These are phyloP conservation scores for Spermophilus dauricus DNA, from an alignment of 2,113 vertebrate genomes.

Conservation along the genomic window DNA sequence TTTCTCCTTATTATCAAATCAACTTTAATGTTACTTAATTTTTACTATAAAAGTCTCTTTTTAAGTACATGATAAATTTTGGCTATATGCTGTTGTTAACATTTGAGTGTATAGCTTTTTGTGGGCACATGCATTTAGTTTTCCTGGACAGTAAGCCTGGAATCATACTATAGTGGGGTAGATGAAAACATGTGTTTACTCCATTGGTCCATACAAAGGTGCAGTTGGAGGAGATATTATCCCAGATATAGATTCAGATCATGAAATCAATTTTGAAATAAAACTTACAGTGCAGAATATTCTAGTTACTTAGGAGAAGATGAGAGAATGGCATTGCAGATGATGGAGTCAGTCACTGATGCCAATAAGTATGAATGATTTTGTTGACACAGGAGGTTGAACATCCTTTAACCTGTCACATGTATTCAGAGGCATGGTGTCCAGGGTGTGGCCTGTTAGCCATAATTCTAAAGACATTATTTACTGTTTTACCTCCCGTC, in stretches of 20 bases:
- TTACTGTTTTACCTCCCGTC: background rate
- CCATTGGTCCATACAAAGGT: background rate
- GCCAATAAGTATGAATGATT: background rate
- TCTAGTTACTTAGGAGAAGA: background rate
- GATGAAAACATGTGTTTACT: background rate
- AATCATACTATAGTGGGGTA: background rate
- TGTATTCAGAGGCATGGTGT: too few species aligned
- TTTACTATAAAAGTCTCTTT: background rate
- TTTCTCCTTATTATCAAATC: background rate
- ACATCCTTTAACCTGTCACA: background rate
- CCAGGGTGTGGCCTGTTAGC: rapidly evolving
- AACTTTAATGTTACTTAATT: background rate
- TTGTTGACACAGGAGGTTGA: background rate
- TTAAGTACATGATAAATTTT: background rate
- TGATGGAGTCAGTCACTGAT: too few species aligned
- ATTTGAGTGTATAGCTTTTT: background rate
- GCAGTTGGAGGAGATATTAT: background rate
- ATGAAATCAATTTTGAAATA: background rate
- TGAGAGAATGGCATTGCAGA: too few species aligned
- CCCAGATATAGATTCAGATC: background rate
- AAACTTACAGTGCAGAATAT: background rate
- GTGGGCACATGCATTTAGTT: background rate
- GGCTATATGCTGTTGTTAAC: background rate
- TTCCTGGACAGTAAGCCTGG: background rate
- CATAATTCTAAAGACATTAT: background rate